phyloP scores from a whole-genome alignment of 2,888 invertebrate genomes.

The Luperina testacea region DNA sequence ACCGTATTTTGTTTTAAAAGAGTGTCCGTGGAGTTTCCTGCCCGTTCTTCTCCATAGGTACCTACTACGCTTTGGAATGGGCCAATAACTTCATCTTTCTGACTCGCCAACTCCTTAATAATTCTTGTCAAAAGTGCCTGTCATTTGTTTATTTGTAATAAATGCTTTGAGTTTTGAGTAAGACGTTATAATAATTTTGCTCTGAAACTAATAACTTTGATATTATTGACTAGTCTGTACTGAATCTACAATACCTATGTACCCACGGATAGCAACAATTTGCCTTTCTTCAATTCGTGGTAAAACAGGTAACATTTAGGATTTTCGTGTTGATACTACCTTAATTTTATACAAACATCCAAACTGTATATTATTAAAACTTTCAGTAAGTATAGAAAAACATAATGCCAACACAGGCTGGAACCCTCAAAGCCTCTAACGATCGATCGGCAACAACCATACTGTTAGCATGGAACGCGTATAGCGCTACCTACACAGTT shows the following conservation, averaged over 20 bases:
- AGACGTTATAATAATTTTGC: not conserved
- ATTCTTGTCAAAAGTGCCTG: no score
- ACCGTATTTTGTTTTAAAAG: not conserved
- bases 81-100: not conserved
- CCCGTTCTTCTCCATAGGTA: not conserved
- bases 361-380: not conserved
- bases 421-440: not conserved
- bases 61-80: not conserved
- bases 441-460: constrained; percentile 7
- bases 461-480: not conserved
- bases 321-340: not conserved
- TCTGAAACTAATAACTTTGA: not conserved
- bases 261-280: no score
- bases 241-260: not conserved
- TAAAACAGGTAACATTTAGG: not conserved
- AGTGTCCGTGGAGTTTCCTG: not conserved
- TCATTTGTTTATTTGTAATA: not conserved
- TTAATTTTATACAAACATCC: not conserved
- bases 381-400: not conserved
- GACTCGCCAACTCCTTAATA: not conserved
- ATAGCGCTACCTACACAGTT: not conserved
- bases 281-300: not conserved
- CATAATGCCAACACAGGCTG: not conserved
- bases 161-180: not conserved
- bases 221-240: not conserved